Evolutionary conservation across 2,797 vertebrate genomes (phyloP), one percentile per base, ranked within the genome.

Genomic region (Tolypeutes matacus): DNA sequence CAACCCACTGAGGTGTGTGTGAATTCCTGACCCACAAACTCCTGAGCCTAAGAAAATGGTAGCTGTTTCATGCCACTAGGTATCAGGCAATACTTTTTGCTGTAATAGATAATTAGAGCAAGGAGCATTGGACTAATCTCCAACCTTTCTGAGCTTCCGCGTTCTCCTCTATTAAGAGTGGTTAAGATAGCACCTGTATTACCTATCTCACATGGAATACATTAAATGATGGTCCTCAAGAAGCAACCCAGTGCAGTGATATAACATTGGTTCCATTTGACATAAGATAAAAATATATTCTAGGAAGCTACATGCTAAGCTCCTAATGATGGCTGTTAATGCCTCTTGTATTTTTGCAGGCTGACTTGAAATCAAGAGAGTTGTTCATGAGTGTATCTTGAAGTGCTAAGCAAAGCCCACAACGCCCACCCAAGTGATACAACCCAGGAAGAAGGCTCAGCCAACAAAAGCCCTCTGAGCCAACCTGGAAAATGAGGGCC

Each of bases 1-100:
- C 3, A 5, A 31, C 34, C 14, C 0, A 1, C 46, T 18, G 3
- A 5, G 25, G 6, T 21, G 27, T 36, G 34, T 27, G 13, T 56
- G 60, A 73, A n/a, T 49, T 49, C 53, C 34, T 82, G 53, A 53
- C 25, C 8, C 67, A 80, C 67, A n/a, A 25, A 42, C 13, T 73
- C n/a, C 23, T 25, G 13, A 69, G 15, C 31, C 12, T 64, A 64
- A 23, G 13, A 76, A 21, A 93, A 56, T 15, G 5, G 51, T 12
- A 49, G 5, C 29, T 9, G 2, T 72, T 81, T 29, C 36, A 53
- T 2, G 14, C 42, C 78, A 51, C 10, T 75, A 18, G 23, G 3
- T 23, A 72, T 62, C 2, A 39, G 11, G 51, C 67, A 9, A 5
- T 51, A 56, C 7, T 3, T 83, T 67, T 85, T 81, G 29, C 49